A percentile compares a stretch with the other conserved stretches of the same genome.
phyloP scores from a whole-genome alignment of 2,888 invertebrate species.

The Dryocosmus kuriphilus region DNA sequence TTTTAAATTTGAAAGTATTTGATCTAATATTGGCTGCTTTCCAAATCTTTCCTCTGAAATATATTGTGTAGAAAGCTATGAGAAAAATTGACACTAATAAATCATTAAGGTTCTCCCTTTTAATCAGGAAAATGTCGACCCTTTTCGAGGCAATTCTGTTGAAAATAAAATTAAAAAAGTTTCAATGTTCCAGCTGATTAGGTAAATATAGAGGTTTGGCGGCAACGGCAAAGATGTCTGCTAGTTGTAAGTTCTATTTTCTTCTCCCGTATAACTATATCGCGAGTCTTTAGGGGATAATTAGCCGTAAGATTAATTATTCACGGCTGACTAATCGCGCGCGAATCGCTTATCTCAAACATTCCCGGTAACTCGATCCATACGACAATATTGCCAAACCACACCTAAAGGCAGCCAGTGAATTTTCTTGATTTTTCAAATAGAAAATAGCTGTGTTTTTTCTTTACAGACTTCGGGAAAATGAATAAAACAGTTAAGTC shows the following conservation, averaged over 20 bases:
- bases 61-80: neutral
- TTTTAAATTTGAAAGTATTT: no score
- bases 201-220: slow-evolving; percentile 3
- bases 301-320: slow-evolving; percentile 31
- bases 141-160: neutral
- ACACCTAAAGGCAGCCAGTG: slow-evolving; percentile 5
- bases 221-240: slow-evolving; percentile 28
- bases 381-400: neutral
- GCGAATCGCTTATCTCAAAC: slow-evolving; percentile 6
- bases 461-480: neutral
- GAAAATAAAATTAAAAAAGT: neutral
- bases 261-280: neutral
- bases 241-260: neutral
- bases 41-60: no score
- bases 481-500: neutral
- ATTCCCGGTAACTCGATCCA: slow-evolving; percentile 15
- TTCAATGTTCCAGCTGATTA: neutral
- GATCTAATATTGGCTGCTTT: no score
- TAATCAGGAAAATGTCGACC: neutral
- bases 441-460: neutral
- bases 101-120: no score
- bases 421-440: neutral
- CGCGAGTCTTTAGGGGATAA: slow-evolving; percentile 10
- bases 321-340: slow-evolving; percentile 1
- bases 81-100: neutral